Evolutionary conservation across 2,888 invertebrate species (phyloP), one percentile per base, ranked within the genome.

Genomic region (Leptinotarsa haldemani): DNA sequence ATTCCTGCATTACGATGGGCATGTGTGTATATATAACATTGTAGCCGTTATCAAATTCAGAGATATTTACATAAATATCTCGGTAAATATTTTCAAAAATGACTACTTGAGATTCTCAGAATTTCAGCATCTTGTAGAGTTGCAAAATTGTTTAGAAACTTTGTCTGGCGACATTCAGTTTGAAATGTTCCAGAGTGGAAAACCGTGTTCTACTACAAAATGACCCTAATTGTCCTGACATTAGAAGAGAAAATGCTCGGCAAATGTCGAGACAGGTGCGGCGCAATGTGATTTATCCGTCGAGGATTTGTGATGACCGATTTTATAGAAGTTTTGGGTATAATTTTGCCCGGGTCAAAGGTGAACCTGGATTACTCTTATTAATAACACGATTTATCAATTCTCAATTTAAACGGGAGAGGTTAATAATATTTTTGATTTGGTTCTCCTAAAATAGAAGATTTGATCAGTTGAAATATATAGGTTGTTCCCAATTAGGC

Each of bases 141-240:
- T 61, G n/a, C 67, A 30, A 53, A 52, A 67, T 67, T 53, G 67
- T 67, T 53, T 67, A 61, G 61, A 30, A 61, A 61, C 61, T 61
- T 61, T 40, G 30, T 61, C 16, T 30, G 61, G 30, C 61, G 9
- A 61, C 67, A 53, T 53, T 53, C 18, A 67, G 18, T 40, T 25
- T 52, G 25, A 53, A 67, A 52, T 67, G 67, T 53, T 67, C 25
- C 53, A 40, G 48, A 67, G 67, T 67, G 25, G 67, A 53, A 67
- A 53, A 67, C 40, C 67, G 30, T 67, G 67, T 67, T 67, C 53
- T n/a, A 13, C n/a, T 67, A 53, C 67, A 52, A 30, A 67, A 53
- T 53, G n/a, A 53, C 40, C 67, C 67, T 67, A 67, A 67, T 67
- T 67, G 67, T 53, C 25, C 12, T 30, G 67, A 67, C 67, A 67